Evolutionary conservation across 1,140 invertebrate genomes (phyloP).

Genomic region (Matsumurasca onukii): DNA sequence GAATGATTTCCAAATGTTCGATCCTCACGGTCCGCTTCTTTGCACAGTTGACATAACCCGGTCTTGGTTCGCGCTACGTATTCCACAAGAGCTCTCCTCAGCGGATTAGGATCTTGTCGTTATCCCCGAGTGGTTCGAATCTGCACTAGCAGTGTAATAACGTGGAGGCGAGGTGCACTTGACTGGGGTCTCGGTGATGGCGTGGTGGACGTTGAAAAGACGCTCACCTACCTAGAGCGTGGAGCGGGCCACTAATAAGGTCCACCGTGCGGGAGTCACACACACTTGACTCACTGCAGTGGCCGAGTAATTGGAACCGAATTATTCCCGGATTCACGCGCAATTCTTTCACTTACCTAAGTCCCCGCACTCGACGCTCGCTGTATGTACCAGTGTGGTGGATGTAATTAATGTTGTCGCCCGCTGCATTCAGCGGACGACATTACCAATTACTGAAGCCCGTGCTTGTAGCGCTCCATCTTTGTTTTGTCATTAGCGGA

Average conservation of each 20-base stretch:
- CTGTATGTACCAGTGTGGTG: background rate
- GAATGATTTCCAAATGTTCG: too few relatives aligned
- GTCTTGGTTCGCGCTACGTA: too few relatives aligned
- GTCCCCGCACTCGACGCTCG: background rate
- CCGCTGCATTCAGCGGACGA: background rate
- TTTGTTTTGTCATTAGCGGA: background rate
- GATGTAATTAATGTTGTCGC: slow-evolving; percentile 13
- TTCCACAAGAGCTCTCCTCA: too few relatives aligned
- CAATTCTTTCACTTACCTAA: slow-evolving; percentile 12
- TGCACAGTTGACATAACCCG: too few relatives aligned
- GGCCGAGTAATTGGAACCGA: background rate
- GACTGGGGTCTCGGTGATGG: too few relatives aligned
- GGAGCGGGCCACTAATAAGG: background rate
- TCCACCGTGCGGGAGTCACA: background rate
- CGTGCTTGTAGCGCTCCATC: background rate
- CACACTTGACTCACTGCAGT: background rate
- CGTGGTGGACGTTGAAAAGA: too few relatives aligned
- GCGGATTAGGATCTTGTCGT: too few relatives aligned
- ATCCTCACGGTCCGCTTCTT: too few relatives aligned
- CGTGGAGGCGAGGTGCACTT: too few relatives aligned
- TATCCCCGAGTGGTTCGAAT: too few relatives aligned
- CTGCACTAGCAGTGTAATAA: too few relatives aligned
- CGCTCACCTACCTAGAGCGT: too few relatives aligned
- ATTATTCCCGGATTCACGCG: background rate
- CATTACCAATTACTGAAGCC: background rate